Evolutionary conservation across 2,888 invertebrate genomes (phyloP).

Genomic region (Acronicta aceris): DNA sequence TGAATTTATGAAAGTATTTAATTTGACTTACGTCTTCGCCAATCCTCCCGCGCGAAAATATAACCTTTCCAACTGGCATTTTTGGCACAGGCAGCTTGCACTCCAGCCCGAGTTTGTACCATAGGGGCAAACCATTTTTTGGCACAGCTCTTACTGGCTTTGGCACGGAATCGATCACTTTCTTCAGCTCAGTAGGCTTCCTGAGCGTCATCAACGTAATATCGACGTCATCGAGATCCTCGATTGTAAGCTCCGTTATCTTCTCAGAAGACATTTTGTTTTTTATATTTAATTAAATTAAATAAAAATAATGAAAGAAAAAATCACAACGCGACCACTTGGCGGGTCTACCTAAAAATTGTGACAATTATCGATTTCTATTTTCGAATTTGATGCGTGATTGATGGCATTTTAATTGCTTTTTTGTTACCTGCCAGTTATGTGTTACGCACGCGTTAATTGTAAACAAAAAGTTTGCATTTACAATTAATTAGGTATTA

Average conservation of each 20-base stretch:
- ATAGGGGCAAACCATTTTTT: slow-evolving; percentile 85
- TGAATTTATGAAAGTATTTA: background rate
- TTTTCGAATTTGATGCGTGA: slow-evolving; percentile 55
- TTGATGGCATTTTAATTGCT: slow-evolving; percentile 33
- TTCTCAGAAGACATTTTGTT: slow-evolving; percentile 63
- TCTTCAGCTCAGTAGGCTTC: slow-evolving; percentile 83
- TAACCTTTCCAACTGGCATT: slow-evolving; percentile 83
- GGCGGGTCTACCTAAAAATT: slow-evolving; percentile 61
- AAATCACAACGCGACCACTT: slow-evolving; percentile 49
- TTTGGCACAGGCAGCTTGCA: slow-evolving; percentile 87
- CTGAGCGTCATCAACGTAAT: slow-evolving; percentile 80
- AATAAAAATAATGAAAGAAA: slow-evolving; percentile 59
- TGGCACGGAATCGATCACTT: slow-evolving; percentile 83
- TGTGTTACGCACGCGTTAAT: background rate
- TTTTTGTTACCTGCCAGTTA: slow-evolving; percentile 30
- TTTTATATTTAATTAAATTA: slow-evolving; percentile 46
- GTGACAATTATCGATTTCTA: slow-evolving; percentile 64
- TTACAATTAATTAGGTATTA: too few species aligned
- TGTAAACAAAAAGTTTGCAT: slow-evolving; percentile 13
- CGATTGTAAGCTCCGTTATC: slow-evolving; percentile 62
- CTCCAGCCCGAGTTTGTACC: slow-evolving; percentile 87
- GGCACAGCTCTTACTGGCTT: slow-evolving; percentile 83
- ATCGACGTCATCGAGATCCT: slow-evolving; percentile 71
- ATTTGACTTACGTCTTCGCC: slow-evolving; percentile 83
- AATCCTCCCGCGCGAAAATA: slow-evolving; percentile 86